phyloP scores from a whole-genome alignment of 2,888 invertebrate genomes.

The Mimachlamys varia region DNA sequence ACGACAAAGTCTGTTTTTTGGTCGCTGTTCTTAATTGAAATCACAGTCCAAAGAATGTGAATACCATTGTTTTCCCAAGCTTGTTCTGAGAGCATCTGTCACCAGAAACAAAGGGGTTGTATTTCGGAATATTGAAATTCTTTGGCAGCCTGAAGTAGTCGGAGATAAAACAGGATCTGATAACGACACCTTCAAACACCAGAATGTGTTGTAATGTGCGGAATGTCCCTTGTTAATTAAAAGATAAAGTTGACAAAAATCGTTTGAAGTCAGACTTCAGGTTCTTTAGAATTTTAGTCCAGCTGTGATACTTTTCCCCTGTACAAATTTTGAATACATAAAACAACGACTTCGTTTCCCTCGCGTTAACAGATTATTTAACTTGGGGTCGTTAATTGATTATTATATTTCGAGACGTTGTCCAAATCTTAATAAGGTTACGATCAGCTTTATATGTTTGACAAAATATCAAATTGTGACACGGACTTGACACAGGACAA shows the following conservation, averaged over 20 bases:
- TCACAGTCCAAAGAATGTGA: neutral
- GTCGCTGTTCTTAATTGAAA: too few species aligned
- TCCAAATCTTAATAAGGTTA: neutral
- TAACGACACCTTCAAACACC: neutral
- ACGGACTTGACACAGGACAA: neutral
- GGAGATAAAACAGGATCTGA: neutral
- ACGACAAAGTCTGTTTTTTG: too few species aligned
- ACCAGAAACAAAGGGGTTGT: neutral
- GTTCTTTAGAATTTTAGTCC: neutral
- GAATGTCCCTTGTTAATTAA: neutral
- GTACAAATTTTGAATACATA: neutral
- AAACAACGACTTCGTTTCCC: neutral
- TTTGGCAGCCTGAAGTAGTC: neutral
- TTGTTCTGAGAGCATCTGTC: neutral
- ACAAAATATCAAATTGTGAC: neutral
- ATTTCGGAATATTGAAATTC: neutral
- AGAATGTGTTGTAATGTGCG: neutral
- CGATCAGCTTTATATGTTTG: neutral
- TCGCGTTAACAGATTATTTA: neutral
- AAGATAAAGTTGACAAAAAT: conserved; percentile 2
- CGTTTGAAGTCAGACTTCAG: neutral
- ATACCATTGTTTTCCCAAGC: neutral
- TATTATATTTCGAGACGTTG: neutral
- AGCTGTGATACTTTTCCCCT: neutral
- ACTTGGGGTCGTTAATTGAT: neutral